phyloP scores from a whole-genome alignment of 2,888 invertebrate genomes.

The Formica aserva region DNA sequence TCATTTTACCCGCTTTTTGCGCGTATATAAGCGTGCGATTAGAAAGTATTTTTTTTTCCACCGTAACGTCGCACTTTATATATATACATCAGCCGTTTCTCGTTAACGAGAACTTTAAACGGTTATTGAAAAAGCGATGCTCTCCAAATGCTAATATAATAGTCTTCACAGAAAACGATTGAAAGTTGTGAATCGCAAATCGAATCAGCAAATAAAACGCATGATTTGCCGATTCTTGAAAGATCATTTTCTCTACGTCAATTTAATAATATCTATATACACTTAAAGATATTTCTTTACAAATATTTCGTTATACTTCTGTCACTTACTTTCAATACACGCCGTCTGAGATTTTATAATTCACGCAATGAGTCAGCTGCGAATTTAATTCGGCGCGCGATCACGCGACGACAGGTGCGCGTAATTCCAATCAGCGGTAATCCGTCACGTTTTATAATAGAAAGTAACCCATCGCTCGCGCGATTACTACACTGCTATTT shows the following conservation, averaged over 20 bases:
- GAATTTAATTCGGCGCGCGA: constrained; percentile 1
- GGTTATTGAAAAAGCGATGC: not conserved
- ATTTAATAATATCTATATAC: not conserved
- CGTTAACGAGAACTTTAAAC: constrained; percentile 5
- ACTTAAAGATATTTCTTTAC: not conserved
- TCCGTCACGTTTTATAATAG: constrained; percentile 62
- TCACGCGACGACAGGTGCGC: constrained; percentile 31
- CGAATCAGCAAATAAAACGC: not conserved
- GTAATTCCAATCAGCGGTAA: constrained; percentile 53
- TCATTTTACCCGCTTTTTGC: constrained; percentile 48
- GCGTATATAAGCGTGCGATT: constrained; percentile 15
- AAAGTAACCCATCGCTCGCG: constrained; percentile 65
- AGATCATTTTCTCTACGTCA: not conserved
- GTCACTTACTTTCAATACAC: not conserved
- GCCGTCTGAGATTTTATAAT: constrained; percentile 6
- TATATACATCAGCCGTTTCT: not conserved
- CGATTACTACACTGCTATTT: constrained; percentile 76
- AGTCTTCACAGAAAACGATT: not conserved
- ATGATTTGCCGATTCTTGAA: not conserved
- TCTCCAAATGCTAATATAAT: not conserved
- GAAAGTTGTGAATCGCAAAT: not conserved
- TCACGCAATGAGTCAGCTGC: constrained; percentile 28
- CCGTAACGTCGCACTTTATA: not conserved
- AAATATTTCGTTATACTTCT: not conserved
- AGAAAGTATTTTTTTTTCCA: constrained; percentile 60